Evolutionary conservation across 2,113 vertebrate genomes (phyloP).

Genomic region (Laterallus jamaicensis): DNA sequence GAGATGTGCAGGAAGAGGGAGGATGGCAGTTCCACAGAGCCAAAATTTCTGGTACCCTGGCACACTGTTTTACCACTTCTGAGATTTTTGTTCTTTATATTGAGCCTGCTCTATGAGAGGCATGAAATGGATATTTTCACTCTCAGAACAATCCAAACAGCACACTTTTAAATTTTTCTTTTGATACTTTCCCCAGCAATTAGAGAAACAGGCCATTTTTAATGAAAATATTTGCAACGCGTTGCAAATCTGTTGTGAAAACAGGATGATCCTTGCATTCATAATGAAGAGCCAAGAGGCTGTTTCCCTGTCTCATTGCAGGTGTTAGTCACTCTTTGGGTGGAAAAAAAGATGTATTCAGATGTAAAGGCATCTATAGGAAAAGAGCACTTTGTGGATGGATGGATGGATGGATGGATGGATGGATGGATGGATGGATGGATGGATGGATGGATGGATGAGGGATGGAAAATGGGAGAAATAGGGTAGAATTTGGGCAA

Average conservation of each 20-base stretch:
- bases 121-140: neutral
- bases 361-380: neutral
- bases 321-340: neutral
- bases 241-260: neutral
- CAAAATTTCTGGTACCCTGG: neutral
- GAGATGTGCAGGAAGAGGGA: neutral
- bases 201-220: neutral
- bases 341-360: neutral
- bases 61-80: neutral
- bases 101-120: neutral
- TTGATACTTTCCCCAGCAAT: neutral
- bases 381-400: neutral
- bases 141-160: neutral
- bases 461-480: neutral
- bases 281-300: neutral
- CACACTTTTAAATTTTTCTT: neutral
- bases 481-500: neutral
- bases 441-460: neutral
- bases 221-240: neutral
- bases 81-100: neutral
- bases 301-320: neutral
- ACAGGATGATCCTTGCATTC: neutral
- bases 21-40: neutral
- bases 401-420: neutral
- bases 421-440: neutral